Evolutionary conservation across 1,140 invertebrate species (phyloP), one percentile per base, ranked within the genome.

Genomic region (Triops cancriformis): DNA sequence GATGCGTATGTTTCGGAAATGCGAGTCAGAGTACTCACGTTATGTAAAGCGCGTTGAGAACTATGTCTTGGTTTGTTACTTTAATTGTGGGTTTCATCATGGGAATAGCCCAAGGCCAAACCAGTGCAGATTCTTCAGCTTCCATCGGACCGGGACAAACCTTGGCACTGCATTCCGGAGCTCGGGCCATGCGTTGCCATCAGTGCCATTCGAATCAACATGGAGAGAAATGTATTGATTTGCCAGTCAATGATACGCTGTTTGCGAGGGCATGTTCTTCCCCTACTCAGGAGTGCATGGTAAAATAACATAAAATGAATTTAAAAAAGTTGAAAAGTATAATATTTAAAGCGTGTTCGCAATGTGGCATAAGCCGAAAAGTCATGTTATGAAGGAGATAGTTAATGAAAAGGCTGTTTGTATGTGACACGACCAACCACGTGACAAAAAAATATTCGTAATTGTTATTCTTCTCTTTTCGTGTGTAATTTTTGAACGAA

Each of bases 111-210:
- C 14, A 23, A 23, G 51, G 51, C 14, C 10, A 64, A 64, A 23
- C 14, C 18, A 64, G 51, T 64, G 51, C 14, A 64, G 18, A n/a
- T n/a, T 64, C 51, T 6, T 23, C 23, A 23, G 5, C 51, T n/a
- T 3, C n/a, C 23, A 6, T 64, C 5, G 14, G 5, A 14, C 51
- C 14, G 18, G 23, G 51, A 5, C 51, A 64, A 64, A 4, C 14
- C 51, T 64, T 64, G 23, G 18, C 51, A 0, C 18, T 64, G 51
- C 51, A 64, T 64, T 64, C 51, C 51, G 51, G 51, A 64, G 51
- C 51, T 12, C 92, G 92, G 83, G 90, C 93, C 81, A 84, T 94
- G 37, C 92, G 89, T 86, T 95, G 93, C 85, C 93, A 93, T 83
- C 88, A 88, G 74, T 95, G 93, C 82, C 89, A 92, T 78, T 91